A percentile compares a stretch with the other conserved stretches of the same genome.
phyloP scores from a whole-genome alignment of 2,888 invertebrate genomes.

The Dioctria linearis region DNA sequence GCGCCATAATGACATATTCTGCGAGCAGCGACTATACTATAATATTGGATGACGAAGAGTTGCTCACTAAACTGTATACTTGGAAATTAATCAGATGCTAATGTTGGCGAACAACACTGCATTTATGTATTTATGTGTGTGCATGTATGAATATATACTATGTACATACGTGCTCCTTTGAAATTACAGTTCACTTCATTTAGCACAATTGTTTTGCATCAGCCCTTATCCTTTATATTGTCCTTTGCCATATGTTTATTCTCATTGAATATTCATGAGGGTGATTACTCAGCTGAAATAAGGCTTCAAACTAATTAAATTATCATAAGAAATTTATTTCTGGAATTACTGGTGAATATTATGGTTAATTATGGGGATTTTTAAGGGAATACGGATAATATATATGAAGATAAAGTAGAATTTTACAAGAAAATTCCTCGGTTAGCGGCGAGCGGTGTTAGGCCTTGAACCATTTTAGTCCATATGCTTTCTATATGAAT shows the following conservation, averaged over 20 bases:
- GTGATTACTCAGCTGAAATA: constrained; percentile 43
- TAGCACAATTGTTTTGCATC: constrained; percentile 32
- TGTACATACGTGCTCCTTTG: background rate
- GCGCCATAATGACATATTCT: constrained; percentile 50
- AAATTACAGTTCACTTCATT: constrained; percentile 53
- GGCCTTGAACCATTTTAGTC: too few species aligned
- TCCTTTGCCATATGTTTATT: constrained; percentile 33
- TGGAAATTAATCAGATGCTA: constrained; percentile 56
- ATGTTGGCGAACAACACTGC: constrained; percentile 43
- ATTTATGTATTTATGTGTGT: constrained; percentile 19
- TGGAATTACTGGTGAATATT: background rate
- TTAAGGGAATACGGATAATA: too few species aligned
- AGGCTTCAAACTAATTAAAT: constrained; percentile 54
- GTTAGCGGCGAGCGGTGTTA: too few species aligned
- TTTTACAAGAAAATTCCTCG: too few species aligned
- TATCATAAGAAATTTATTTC: constrained; percentile 54
- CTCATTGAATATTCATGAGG: constrained; percentile 54
- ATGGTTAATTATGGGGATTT: too few species aligned
- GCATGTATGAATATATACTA: too few species aligned
- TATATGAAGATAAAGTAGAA: too few species aligned
- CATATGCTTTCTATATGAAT: too few species aligned
- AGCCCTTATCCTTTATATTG: constrained; percentile 27
- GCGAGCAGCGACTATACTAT: background rate
- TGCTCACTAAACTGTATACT: constrained; percentile 8
- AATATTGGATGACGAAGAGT: background rate